A percentile compares a stretch with the other conserved stretches of the same genome.
Evolutionary conservation across 2,888 invertebrate species (phyloP).

Genomic region (Sesamia inferens): DNA sequence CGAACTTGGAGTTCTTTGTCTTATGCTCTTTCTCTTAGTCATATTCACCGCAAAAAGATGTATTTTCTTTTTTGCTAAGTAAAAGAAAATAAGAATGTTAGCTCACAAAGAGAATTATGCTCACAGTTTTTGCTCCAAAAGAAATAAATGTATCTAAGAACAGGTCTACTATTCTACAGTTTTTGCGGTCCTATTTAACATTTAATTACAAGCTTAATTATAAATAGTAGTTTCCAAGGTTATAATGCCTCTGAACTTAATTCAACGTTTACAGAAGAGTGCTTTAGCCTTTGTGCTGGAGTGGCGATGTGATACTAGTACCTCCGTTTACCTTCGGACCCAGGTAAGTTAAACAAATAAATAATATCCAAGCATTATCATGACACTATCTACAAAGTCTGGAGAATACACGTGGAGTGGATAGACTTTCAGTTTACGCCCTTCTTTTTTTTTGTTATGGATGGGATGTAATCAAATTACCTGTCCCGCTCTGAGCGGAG

Average conservation of each 20-base stretch:
- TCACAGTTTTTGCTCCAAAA: background rate
- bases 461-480: no score
- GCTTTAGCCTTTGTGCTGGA: conserved; percentile 38
- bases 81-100: background rate
- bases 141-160: background rate
- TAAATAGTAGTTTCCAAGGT: background rate
- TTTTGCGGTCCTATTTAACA: background rate
- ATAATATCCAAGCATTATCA: background rate
- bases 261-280: conserved; percentile 40
- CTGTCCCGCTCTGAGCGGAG: no score
- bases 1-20: background rate
- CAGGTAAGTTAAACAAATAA: conserved; percentile 23
- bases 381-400: no score
- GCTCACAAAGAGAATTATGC: background rate
- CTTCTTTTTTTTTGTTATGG: no score
- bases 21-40: background rate
- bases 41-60: background rate
- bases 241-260: conserved; percentile 29
- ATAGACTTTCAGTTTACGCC: no score
- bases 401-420: no score
- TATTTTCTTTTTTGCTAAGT: background rate
- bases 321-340: background rate
- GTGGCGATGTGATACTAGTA: conserved; percentile 14
- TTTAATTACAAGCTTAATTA: background rate
- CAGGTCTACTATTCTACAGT: no score